Base-by-base conservation (phyloP, 2,888 invertebrate species). In the Cylloceria caligata region DNA sequence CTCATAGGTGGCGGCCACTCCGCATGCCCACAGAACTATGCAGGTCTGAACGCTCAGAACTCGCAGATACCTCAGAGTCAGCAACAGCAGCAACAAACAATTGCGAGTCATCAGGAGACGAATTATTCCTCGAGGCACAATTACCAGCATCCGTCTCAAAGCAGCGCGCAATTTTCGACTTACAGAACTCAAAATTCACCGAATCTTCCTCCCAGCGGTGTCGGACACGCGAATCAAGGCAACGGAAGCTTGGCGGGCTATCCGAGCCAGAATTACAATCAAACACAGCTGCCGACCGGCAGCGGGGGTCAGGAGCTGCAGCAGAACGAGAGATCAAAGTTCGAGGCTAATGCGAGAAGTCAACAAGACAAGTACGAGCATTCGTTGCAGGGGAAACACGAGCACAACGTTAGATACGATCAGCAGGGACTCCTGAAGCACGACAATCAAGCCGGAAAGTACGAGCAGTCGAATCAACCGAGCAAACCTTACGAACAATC, bases 1-100 rank as follows among this genome's bases (percentile, higher is more conserved):
- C 84, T 92, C 11, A 90, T 93, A 36, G 89, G 92, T 9, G 88
- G 92, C n/a, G 91, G 91, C 4, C 88, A 90, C 45, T 78, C 85
- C 6, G 80, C 86, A 52, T 77, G 84, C 47, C 55, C 81, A 34
- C 81, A 82, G 24, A 88, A 85, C 71, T 90, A 88, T 73, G 72
- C 83, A 2, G 85, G 83, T 5, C 64, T 71, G 79, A 83, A 76
- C 75, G 81, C 42, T 81, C 83, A 72, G 7, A 76, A 65, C 27
- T 74, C 71, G n/a, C 77, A 77, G 42, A 83, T 30, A 67, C 62
- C 80, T 11, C 83, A 84, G 4, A 80, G 74, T 64, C 88, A 85
- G 64, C 87, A 86, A 65, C 89, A 86, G 30, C 85, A 80, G n/a
- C 84, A 81, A 60, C 86, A 84, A 36, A 19, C 39, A 64, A 16